Percentiles rank a stretch among this genome's conserved stretches.
phyloP scores from a whole-genome alignment of 2,797 vertebrate genomes.

The Semotilus atromaculatus region DNA sequence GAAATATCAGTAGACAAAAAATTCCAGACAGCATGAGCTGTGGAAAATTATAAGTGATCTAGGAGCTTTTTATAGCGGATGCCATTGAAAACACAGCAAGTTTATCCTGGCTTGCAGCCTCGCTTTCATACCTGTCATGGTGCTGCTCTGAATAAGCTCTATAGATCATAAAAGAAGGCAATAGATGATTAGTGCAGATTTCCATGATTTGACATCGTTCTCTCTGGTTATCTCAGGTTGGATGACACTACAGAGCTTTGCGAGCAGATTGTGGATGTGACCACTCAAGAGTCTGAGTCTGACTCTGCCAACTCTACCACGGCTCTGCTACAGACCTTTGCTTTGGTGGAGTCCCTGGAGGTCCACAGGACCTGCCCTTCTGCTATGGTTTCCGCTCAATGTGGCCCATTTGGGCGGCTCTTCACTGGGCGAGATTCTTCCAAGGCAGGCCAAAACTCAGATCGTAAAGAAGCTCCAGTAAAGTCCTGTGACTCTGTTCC shows the following conservation, averaged over 20 bases:
- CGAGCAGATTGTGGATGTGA: constrained; percentile 66
- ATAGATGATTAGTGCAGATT: neutral
- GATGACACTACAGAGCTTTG: constrained; percentile 75
- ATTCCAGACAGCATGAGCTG: too few species aligned
- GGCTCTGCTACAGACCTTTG: constrained; percentile 77
- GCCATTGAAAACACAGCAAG: neutral
- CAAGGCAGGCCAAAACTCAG: constrained; percentile 52
- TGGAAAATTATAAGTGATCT: too few species aligned
- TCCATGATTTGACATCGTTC: neutral
- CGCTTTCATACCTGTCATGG: neutral
- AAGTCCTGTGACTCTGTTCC: neutral
- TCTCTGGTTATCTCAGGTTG: constrained; percentile 60
- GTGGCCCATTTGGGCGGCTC: constrained; percentile 25
- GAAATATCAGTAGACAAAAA: too few species aligned
- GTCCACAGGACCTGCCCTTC: constrained; percentile 42
- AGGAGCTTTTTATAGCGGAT: neutral
- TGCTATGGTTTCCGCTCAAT: neutral
- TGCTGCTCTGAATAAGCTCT: neutral
- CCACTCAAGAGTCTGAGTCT: constrained; percentile 50
- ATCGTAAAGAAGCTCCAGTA: constrained; percentile 54
- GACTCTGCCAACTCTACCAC: constrained; percentile 69
- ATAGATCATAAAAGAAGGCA: neutral
- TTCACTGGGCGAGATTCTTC: constrained; percentile 15
- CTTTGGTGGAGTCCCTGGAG: constrained; percentile 71
- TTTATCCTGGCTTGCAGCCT: neutral